A percentile compares a stretch with the other conserved stretches of the same genome.
phyloP scores from a whole-genome alignment of 2,113 vertebrate species.

The Odocoileus hemionus region DNA sequence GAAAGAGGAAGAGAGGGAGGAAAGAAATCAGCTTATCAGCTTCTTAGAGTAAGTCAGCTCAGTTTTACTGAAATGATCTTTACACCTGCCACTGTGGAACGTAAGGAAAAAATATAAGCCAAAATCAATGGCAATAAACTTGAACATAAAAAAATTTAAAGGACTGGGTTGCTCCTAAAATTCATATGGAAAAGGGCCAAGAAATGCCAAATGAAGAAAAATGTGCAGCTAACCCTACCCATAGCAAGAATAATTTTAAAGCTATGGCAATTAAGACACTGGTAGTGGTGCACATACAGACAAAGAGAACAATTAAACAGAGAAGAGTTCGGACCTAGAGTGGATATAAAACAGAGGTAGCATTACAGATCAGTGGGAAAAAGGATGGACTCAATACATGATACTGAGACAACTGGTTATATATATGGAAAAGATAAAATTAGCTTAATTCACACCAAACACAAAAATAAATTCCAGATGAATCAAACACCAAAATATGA shows the following conservation, averaged over 20 bases:
- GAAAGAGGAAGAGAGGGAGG: neutral
- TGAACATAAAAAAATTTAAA: neutral
- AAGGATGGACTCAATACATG: neutral
- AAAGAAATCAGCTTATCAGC: neutral
- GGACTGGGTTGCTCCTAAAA: slow-evolving; percentile 11
- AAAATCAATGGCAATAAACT: slow-evolving; percentile 30
- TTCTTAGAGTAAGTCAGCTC: neutral
- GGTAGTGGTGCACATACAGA: neutral
- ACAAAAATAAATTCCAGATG: slow-evolving; percentile 43
- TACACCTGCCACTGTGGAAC: neutral
- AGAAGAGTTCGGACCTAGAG: neutral
- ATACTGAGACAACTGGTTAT: neutral
- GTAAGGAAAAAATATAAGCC: neutral
- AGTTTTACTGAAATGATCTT: slow-evolving; percentile 25
- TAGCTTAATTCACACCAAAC: slow-evolving; percentile 46
- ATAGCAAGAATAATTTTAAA: slow-evolving; percentile 1
- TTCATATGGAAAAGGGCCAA: neutral
- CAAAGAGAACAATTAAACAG: neutral
- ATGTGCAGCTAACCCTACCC: neutral
- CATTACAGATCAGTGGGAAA: neutral
- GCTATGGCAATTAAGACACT: neutral
- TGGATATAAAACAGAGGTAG: neutral
- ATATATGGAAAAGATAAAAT: slow-evolving; percentile 40
- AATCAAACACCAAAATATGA: slow-evolving; percentile 23
- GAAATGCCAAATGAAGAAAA: slow-evolving; percentile 27